Evolutionary conservation across 2,888 invertebrate species (phyloP), one percentile per base, ranked within the genome.

Genomic region (Ochropacha duplaris): DNA sequence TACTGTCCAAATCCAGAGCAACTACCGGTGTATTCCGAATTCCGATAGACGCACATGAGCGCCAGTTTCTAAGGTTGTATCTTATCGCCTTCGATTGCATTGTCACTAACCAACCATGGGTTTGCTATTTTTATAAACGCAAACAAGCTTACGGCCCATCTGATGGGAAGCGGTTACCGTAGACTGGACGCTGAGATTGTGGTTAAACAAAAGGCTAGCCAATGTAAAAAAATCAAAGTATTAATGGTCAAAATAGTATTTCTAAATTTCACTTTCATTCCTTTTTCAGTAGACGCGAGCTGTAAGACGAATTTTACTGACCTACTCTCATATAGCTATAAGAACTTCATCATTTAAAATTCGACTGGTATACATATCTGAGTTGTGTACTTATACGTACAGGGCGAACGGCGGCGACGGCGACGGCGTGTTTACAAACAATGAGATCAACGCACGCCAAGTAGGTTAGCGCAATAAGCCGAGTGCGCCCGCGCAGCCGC

Each of bases 381-480:
- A 19, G 44, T 19, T 9, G 60, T 57, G 57, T 57, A 31, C 31
- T 3, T 12, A 61, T 57, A 56, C 61, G 61, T 62, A 62, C 67
- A 74, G 78, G 76, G 76, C 73, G 70, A 71, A 5, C 73, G 72
- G 68, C 76, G 72, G 67, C 75, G 76, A 69, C 79, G 73, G 69
- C 81, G 83, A 78, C 83, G 87, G 84, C 87, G 86, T 93, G 93
- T 93, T 93, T 93, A 92, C 90, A 92, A 93, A 93, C 93, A 93
- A 92, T 87, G 86, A 91, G 93, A 93, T 89, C 92, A 93, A 93
- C 80, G 93, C 76, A 82, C 93, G 83, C 81, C 78, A 93, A 92
- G 91, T 93, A 92, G 92, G 93, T 91, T 90, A 91, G 70, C 84
- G 79, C 86, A 83, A 82, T 81, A 73, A 71, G 75, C 77, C 74